A percentile compares a stretch with the other conserved stretches of the same genome.
Conservation (phyloP, 2,113 vertebrate species). For the Coryphaenoides rupestris region DNA sequence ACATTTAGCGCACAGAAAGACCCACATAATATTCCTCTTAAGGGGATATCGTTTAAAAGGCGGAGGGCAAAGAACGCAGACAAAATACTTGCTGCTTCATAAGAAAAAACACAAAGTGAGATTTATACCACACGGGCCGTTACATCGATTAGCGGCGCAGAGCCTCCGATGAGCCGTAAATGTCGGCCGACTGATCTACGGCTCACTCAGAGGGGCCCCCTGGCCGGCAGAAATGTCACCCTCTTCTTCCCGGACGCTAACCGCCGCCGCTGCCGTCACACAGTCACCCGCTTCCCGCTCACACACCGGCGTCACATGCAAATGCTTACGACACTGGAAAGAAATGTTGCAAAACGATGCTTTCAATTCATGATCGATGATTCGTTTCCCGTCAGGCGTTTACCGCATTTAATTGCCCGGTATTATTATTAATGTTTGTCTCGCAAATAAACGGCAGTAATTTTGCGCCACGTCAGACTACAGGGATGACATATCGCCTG, state of each 20-base stretch:
- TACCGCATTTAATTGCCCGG: slow-evolving; percentile 9
- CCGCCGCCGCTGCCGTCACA: slow-evolving; percentile 28
- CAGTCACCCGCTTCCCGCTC: slow-evolving; percentile 12
- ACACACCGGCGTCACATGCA: slow-evolving; percentile 3
- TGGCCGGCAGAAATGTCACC: slow-evolving; percentile 50
- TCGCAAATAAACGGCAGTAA: too few species aligned
- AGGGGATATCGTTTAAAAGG: slow-evolving; percentile 17
- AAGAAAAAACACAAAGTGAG: slow-evolving; percentile 15
- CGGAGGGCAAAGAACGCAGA: not conserved
- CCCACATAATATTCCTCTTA: not conserved
- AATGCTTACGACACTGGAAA: slow-evolving; percentile 22
- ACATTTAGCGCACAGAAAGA: not conserved
- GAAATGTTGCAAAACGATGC: slow-evolving; percentile 23
- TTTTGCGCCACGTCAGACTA: too few species aligned
- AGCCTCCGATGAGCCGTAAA: slow-evolving; percentile 56
- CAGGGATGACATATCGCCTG: too few species aligned
- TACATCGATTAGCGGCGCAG: slow-evolving; percentile 49
- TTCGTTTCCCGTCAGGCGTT: not conserved
- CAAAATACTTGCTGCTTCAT: too few species aligned
- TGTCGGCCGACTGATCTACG: slow-evolving; percentile 36
- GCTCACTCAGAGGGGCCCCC: slow-evolving; percentile 45
- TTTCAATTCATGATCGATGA: not conserved
- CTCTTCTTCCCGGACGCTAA: slow-evolving; percentile 29
- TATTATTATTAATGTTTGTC: slow-evolving; percentile 21
- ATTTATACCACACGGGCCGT: slow-evolving; percentile 44